These are phyloP conservation scores for Falcaria lacertinaria DNA, from an alignment of 2,888 invertebrate species.

Conservation along the genomic window DNA sequence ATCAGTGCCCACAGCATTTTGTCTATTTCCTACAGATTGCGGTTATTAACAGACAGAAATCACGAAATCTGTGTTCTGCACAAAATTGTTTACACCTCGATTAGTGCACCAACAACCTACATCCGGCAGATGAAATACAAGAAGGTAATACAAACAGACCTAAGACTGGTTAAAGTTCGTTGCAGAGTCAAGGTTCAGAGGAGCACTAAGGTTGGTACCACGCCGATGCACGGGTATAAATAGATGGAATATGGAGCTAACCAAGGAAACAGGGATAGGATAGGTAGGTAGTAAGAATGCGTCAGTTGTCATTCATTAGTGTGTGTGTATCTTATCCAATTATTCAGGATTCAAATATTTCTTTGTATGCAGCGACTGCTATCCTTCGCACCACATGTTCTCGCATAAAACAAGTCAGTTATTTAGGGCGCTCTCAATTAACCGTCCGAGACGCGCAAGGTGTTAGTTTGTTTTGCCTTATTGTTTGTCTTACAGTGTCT, in stretches of 20 bases:
- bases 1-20: too few species aligned
- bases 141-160: background rate
- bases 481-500: background rate
- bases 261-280: constrained; percentile 3
- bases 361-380: background rate
- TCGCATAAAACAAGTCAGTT: background rate
- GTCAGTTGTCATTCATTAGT: constrained; percentile 36
- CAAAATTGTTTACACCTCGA: background rate
- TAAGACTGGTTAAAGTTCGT: background rate
- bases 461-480: background rate
- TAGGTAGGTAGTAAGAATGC: too few species aligned
- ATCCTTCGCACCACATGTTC: background rate
- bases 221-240: constrained; percentile 62
- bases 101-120: background rate
- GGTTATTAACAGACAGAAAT: too few species aligned
- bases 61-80: background rate
- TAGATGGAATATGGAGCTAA: constrained; percentile 42
- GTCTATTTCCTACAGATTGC: too few species aligned
- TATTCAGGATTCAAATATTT: too few species aligned
- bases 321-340: constrained; percentile 6
- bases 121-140: background rate
- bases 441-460: background rate
- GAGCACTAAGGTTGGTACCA: constrained; percentile 56
- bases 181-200: constrained; percentile 10
- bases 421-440: background rate